phyloP scores from a whole-genome alignment of 1,140 invertebrate genomes.

The Pseudomyrmex cubaensis region DNA sequence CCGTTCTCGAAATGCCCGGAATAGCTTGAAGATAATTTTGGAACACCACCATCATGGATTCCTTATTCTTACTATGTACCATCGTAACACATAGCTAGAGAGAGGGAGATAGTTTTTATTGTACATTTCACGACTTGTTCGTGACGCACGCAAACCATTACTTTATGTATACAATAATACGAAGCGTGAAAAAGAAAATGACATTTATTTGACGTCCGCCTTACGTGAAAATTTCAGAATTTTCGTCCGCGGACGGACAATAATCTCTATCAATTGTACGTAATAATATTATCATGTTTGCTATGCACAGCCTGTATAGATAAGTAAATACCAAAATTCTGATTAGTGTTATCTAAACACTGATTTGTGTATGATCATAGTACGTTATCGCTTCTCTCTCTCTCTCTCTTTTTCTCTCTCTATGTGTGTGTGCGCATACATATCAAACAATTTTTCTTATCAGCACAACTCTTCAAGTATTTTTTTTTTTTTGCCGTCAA shows the following conservation, averaged over 20 bases:
- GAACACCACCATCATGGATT: conserved; percentile 47
- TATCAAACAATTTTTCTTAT: background rate
- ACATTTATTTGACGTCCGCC: too few relatives aligned
- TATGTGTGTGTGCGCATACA: too few relatives aligned
- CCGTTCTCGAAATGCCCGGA: conserved; percentile 32
- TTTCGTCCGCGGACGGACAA: background rate
- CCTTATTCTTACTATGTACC: conserved; percentile 8
- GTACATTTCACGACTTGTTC: background rate
- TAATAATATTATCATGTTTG: background rate
- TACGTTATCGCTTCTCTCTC: too few relatives aligned
- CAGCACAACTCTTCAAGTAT: background rate
- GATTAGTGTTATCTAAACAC: background rate
- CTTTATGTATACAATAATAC: too few relatives aligned
- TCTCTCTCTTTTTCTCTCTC: too few relatives aligned
- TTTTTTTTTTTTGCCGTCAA: background rate
- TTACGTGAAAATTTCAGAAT: too few relatives aligned
- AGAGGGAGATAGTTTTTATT: background rate
- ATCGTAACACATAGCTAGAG: background rate
- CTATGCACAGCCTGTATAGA: background rate
- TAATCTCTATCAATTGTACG: background rate
- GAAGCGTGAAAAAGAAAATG: too few relatives aligned
- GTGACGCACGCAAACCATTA: too few relatives aligned
- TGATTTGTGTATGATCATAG: background rate
- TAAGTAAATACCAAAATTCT: background rate
- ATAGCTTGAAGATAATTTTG: conserved; percentile 56